These are phyloP conservation scores for Amblyopsis rosae DNA, from an alignment of 2,113 vertebrate species.

Conservation along the genomic window DNA sequence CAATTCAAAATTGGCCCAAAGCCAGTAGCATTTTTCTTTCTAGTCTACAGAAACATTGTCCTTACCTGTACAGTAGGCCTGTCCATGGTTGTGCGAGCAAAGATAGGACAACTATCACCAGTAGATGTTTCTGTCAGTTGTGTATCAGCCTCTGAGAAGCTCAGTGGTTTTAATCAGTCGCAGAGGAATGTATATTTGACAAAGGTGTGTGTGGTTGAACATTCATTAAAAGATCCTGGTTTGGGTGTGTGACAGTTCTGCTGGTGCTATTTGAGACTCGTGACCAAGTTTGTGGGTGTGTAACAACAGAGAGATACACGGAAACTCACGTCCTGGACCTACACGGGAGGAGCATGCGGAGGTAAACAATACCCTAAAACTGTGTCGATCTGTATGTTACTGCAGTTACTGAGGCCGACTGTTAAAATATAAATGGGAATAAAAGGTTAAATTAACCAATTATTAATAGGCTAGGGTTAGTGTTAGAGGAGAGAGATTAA, in stretches of 20 bases:
- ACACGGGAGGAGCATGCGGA: constrained; percentile 40
- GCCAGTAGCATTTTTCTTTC: background rate
- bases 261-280: background rate
- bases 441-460: too few relatives aligned
- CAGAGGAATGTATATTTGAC: constrained; percentile 78
- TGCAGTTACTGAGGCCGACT: too few relatives aligned
- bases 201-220: constrained; percentile 82
- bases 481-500: too few relatives aligned
- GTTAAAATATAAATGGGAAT: too few relatives aligned
- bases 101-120: constrained; percentile 4
- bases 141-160: constrained; percentile 24
- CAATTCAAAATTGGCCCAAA: too few relatives aligned
- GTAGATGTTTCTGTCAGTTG: constrained; percentile 12
- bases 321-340: constrained; percentile 65
- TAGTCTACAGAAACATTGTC: background rate
- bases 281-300: constrained; percentile 48
- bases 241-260: constrained; percentile 73
- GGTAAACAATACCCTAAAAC: constrained; percentile 69
- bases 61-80: constrained; percentile 39
- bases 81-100: constrained; percentile 3
- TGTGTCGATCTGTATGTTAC: constrained; percentile 19
- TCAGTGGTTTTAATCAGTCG: constrained; percentile 68
- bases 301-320: constrained; percentile 27
- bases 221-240: constrained; percentile 81
- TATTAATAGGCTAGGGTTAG: too few relatives aligned